Evolutionary conservation across 2,888 invertebrate genomes (phyloP), one percentile per base, ranked within the genome.

Genomic region (Catocala sponsa): DNA sequence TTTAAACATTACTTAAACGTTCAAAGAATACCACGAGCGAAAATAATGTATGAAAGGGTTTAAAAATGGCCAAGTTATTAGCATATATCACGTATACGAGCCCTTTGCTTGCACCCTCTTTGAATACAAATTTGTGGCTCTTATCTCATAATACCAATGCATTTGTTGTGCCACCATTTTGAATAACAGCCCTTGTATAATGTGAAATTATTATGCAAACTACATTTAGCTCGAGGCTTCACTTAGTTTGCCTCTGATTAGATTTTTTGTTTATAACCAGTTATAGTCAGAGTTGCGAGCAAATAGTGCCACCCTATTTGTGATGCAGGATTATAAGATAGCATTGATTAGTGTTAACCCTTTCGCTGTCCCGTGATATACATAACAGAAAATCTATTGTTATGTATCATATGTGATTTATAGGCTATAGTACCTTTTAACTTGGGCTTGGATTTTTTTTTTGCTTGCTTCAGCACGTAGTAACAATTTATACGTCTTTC

Each of bases 51-150:
- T 49, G 55, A 56, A 65, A 65, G 71, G 78, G 70, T 70, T 74
- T 76, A 64, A 74, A 74, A 70, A 71, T 74, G 77, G 69, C 66
- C 70, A 63, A 65, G 67, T 63, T 79, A 77, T 79, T 78, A 77
- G 73, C 77, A 78, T 78, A 80, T 71, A 78, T 76, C 70, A 74
- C 67, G 64, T 55, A 68, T 74, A 72, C 74, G 65, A 73, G 68
- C 72, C 75, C 71, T 79, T 78, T 70, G 70, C 73, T 55, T 55
- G 44, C 75, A 75, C 78, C 78, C 79, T 61, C 73, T 77, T 78
- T 81, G 82, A 81, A 82, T 82, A 82, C 81, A 82, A 81, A 82
- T 82, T 80, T 74, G 71, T 72, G 55, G 72, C 68, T 70, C 74
- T 73, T 81, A 78, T 79, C 80, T 80, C 79, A 81, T 76, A 74